phyloP scores from a whole-genome alignment of 2,888 invertebrate species.

The Diogma glabrata region DNA sequence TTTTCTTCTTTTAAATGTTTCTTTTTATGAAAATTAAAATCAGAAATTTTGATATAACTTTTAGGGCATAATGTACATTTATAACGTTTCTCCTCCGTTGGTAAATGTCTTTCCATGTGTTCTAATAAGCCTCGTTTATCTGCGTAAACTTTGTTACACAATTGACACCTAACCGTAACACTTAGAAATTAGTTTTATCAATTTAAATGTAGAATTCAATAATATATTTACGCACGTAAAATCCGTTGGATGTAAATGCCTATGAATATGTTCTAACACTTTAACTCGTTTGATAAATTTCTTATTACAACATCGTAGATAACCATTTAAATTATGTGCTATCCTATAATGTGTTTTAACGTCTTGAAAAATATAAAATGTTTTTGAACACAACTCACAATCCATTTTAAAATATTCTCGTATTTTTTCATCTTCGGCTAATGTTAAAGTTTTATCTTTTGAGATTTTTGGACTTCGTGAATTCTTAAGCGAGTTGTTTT shows the following conservation, averaged over 20 bases:
- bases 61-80: slow-evolving; percentile 22
- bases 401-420: slow-evolving; percentile 16
- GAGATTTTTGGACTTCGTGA: too few relatives aligned
- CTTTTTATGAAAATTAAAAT: slow-evolving; percentile 20
- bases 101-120: slow-evolving; percentile 20
- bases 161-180: slow-evolving; percentile 16
- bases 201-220: not conserved
- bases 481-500: too few relatives aligned
- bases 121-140: slow-evolving; percentile 18
- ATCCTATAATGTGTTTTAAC: slow-evolving; percentile 19
- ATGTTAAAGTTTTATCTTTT: too few relatives aligned
- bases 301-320: slow-evolving; percentile 20
- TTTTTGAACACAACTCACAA: slow-evolving; percentile 19
- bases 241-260: slow-evolving; percentile 20
- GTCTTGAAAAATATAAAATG: slow-evolving; percentile 12
- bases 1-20: slow-evolving; percentile 19
- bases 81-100: slow-evolving; percentile 16
- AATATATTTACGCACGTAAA: not conserved
- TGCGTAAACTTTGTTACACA: slow-evolving; percentile 17
- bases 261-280: slow-evolving; percentile 20
- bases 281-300: slow-evolving; percentile 18
- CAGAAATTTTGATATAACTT: slow-evolving; percentile 20
- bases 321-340: slow-evolving; percentile 19
- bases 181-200: too few relatives aligned
- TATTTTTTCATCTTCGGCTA: not conserved